phyloP scores from a whole-genome alignment of 2,888 invertebrate genomes.

The Nomada ruficornis region DNA sequence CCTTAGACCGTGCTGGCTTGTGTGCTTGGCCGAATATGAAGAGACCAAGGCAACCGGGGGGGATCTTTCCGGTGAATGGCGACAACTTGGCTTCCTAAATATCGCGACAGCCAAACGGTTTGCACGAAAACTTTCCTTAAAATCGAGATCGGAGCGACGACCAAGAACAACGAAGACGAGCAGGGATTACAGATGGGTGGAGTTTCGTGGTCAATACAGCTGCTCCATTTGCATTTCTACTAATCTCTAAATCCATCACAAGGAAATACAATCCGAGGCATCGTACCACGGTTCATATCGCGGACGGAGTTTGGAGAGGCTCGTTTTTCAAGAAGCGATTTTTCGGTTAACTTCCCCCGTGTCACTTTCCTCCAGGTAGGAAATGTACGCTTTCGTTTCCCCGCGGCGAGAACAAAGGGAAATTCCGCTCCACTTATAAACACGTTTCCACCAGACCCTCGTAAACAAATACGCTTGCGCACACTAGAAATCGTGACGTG shows the following conservation, averaged over 20 bases:
- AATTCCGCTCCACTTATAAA: slow-evolving; percentile 75
- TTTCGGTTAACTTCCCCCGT: slow-evolving; percentile 74
- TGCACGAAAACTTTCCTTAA: not conserved
- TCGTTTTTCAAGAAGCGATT: slow-evolving; percentile 71
- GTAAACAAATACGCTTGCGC: slow-evolving; percentile 70
- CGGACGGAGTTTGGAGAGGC: slow-evolving; percentile 60
- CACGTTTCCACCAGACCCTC: slow-evolving; percentile 73
- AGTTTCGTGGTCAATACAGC: slow-evolving; percentile 37
- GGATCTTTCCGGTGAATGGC: slow-evolving; percentile 52
- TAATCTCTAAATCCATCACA: slow-evolving; percentile 53
- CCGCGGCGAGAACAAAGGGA: slow-evolving; percentile 75
- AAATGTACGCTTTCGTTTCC: slow-evolving; percentile 18
- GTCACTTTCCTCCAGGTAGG: slow-evolving; percentile 68
- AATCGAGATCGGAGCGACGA: not conserved
- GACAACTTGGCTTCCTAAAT: slow-evolving; percentile 33
- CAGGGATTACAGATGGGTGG: not conserved
- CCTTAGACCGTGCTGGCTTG: slow-evolving; percentile 65
- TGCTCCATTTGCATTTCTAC: slow-evolving; percentile 40
- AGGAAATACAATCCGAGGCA: slow-evolving; percentile 50
- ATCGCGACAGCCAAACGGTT: not conserved
- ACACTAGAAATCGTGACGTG: slow-evolving; percentile 28
- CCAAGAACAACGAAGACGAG: no score
- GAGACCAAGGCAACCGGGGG: slow-evolving; percentile 44
- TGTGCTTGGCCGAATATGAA: slow-evolving; percentile 67
- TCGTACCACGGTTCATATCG: slow-evolving; percentile 33